phyloP scores from a whole-genome alignment of 2,888 invertebrate species.

The Palloptera scutellata region DNA sequence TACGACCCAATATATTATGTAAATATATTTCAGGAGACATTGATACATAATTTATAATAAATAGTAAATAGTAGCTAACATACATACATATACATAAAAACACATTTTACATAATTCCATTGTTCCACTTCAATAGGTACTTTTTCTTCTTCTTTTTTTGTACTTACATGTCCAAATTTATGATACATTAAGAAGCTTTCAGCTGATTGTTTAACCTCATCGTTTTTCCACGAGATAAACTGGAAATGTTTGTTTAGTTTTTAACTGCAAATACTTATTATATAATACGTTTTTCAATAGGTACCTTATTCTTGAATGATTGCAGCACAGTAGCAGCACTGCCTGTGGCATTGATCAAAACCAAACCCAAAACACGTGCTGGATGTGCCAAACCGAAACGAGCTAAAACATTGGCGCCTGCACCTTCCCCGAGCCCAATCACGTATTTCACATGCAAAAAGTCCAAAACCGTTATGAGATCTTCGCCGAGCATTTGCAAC shows the following conservation, averaged over 20 bases:
- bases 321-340: constrained; percentile 87
- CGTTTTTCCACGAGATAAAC: constrained; percentile 84
- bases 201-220: constrained; percentile 85
- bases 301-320: constrained; percentile 81
- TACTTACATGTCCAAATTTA: constrained; percentile 90
- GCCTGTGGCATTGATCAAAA: constrained; percentile 87
- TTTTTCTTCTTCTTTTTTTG: too few species aligned
- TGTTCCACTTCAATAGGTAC: constrained; percentile 26
- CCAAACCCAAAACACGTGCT: constrained; percentile 78
- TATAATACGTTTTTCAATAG: constrained; percentile 20
- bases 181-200: constrained; percentile 89
- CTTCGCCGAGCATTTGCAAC: constrained; percentile 82
- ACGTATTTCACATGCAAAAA: constrained; percentile 84
- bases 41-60: constrained; percentile 7
- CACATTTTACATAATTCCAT: background rate
- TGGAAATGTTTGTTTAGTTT: constrained; percentile 52
- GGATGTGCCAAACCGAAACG: constrained; percentile 86
- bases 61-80: constrained; percentile 38
- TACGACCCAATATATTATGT: too few species aligned
- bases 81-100: constrained; percentile 19
- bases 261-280: background rate
- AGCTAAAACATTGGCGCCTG: constrained; percentile 86
- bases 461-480: constrained; percentile 81
- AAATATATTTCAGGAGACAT: constrained; percentile 12
- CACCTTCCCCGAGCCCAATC: constrained; percentile 86